Percentiles rank a stretch among this genome's conserved stretches.
phyloP scores from a whole-genome alignment of 1,140 invertebrate species.

The Cydia splendana region DNA sequence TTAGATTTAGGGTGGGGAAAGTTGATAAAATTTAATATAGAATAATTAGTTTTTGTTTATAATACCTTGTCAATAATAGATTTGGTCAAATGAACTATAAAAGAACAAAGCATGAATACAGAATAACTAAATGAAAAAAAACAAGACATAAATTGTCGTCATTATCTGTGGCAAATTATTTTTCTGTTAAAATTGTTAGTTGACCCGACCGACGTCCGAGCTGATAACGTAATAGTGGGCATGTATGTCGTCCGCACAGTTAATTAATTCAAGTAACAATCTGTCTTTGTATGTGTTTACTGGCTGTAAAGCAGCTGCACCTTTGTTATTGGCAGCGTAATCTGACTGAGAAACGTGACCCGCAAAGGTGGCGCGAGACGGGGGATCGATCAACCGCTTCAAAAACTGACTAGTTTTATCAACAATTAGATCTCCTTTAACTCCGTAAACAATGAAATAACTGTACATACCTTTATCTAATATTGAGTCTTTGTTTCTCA shows the following conservation, averaged over 20 bases:
- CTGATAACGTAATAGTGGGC: slow-evolving; percentile 45
- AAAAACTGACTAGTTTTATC: slow-evolving; percentile 50
- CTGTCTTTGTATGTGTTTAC: slow-evolving; percentile 25
- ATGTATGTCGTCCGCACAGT: slow-evolving; percentile 44
- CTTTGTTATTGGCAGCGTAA: slow-evolving; percentile 24
- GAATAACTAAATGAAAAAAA: slow-evolving; percentile 39
- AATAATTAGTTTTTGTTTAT: neutral
- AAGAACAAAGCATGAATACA: neutral
- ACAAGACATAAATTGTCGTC: slow-evolving; percentile 56
- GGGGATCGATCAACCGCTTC: slow-evolving; percentile 32
- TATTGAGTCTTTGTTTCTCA: slow-evolving; percentile 51
- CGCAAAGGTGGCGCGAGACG: slow-evolving; percentile 20
- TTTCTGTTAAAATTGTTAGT: slow-evolving; percentile 65
- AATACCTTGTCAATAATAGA: neutral
- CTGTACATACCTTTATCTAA: slow-evolving; percentile 39
- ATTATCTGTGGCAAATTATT: slow-evolving; percentile 75
- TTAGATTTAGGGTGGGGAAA: neutral
- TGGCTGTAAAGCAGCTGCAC: slow-evolving; percentile 19
- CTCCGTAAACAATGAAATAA: slow-evolving; percentile 52
- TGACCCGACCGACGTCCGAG: slow-evolving; percentile 50
- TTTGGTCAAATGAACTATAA: neutral
- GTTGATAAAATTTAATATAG: neutral
- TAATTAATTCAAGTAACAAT: slow-evolving; percentile 59
- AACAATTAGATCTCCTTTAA: slow-evolving; percentile 49
- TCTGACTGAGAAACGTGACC: slow-evolving; percentile 24